Conservation (phyloP, 2,888 invertebrate genomes). For the Seira ritae region DNA sequence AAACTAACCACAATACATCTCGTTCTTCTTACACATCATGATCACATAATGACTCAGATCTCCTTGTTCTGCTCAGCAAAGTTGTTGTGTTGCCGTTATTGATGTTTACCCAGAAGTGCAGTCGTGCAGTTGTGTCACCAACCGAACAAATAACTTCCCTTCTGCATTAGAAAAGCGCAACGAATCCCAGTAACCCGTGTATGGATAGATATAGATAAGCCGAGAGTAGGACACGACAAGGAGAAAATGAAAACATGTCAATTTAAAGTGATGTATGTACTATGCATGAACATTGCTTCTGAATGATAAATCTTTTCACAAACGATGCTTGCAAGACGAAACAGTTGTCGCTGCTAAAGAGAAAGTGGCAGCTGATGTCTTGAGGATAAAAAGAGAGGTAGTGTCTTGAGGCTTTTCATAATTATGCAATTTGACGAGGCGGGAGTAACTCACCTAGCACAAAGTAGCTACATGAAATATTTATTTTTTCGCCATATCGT, state of each 20-base stretch:
- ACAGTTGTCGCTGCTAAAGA: background rate
- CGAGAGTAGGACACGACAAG: background rate
- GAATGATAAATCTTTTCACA: background rate
- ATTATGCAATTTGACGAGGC: background rate
- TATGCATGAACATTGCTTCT: background rate
- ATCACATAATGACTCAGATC: background rate
- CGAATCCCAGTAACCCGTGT: background rate
- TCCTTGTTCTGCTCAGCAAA: background rate
- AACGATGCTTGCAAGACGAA: background rate
- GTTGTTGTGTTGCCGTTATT: background rate
- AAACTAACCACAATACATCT: conserved; percentile 6
- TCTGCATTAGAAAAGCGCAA: background rate
- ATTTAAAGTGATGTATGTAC: too few relatives aligned
- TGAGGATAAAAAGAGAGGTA: background rate
- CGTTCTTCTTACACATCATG: background rate
- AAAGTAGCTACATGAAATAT: too few relatives aligned
- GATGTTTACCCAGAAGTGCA: conserved; percentile 58
- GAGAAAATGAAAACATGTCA: background rate
- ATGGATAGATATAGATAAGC: too few relatives aligned
- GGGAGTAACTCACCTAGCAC: too few relatives aligned
- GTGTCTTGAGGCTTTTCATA: background rate
- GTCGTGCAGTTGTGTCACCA: conserved; percentile 42
- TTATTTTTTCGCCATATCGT: too few relatives aligned
- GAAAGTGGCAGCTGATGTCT: background rate
- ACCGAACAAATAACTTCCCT: background rate